phyloP scores from a whole-genome alignment of 2,888 invertebrate genomes.

The Chorisops tibialis region DNA sequence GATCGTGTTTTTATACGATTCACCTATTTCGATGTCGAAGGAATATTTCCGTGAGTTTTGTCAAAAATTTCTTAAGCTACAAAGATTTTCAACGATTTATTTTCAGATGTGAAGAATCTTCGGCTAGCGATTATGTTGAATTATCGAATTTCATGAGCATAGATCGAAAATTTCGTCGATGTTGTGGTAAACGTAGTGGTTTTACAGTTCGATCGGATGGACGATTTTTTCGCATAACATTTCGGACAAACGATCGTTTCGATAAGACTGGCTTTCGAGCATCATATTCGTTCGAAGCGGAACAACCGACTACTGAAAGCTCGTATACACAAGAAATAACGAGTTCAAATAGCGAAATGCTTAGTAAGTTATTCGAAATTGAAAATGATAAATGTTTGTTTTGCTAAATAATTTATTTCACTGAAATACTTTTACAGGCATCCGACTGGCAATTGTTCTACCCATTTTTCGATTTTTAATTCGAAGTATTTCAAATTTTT shows the following conservation, averaged over 20 bases:
- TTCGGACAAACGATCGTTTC: constrained; percentile 88
- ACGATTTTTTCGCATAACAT: constrained; percentile 91
- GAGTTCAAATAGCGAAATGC: constrained; percentile 1
- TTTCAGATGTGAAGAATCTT: constrained; percentile 79
- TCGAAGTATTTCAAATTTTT: constrained; percentile 10
- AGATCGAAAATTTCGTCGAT: constrained; percentile 83
- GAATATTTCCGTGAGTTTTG: constrained; percentile 81
- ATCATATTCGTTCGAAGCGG: constrained; percentile 78
- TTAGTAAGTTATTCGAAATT: too few species aligned
- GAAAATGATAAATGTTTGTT: not conserved
- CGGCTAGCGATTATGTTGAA: constrained; percentile 93
- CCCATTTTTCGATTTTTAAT: constrained; percentile 3
- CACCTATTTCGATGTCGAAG: constrained; percentile 91
- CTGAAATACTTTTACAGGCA: constrained; percentile 5
- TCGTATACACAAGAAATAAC: constrained; percentile 29
- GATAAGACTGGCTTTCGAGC: constrained; percentile 95
- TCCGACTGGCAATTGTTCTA: constrained; percentile 1
- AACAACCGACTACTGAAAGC: constrained; percentile 47
- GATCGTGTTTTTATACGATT: constrained; percentile 82
- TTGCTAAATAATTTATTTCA: not conserved
- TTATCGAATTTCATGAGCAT: constrained; percentile 91
- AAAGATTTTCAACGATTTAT: constrained; percentile 41
- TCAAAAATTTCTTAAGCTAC: not conserved
- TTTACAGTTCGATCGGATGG: constrained; percentile 83
- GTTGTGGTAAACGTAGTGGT: constrained; percentile 70